Conservation (phyloP, 2,113 vertebrate genomes). For the Limnothrissa miodon region DNA sequence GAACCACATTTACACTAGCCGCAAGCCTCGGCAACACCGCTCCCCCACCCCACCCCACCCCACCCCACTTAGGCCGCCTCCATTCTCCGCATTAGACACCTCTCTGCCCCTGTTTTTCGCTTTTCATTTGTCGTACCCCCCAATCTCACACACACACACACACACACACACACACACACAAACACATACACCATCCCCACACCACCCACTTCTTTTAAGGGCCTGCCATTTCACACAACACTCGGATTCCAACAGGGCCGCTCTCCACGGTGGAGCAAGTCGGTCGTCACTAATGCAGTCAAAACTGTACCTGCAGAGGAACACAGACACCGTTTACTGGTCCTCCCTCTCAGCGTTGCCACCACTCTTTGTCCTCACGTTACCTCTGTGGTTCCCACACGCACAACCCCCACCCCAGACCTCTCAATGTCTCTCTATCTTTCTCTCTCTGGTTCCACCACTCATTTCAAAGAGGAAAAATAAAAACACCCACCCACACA, state of each 20-base stretch:
- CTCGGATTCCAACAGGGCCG: neutral
- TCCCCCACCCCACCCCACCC: neutral
- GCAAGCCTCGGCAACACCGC: neutral
- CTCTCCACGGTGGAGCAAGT: slow-evolving; percentile 21
- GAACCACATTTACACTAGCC: slow-evolving; percentile 1
- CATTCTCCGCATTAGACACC: neutral
- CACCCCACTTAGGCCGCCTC: neutral
- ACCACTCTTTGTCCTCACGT: neutral
- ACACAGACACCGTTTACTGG: slow-evolving; percentile 10
- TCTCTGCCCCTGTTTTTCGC: neutral
- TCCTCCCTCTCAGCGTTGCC: neutral
- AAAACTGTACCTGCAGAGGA: slow-evolving; percentile 24
- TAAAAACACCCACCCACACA: neutral
- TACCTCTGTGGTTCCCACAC: slow-evolving; percentile 35
- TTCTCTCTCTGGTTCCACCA: neutral
- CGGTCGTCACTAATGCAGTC: slow-evolving; percentile 32
- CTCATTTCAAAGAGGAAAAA: neutral
- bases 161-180: slow-evolving; percentile 17
- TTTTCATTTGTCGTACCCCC: neutral
- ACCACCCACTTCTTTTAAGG: slow-evolving; percentile 25
- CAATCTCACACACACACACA: neutral
- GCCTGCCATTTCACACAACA: slow-evolving; percentile 15
- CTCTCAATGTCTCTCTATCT: slow-evolving; percentile 8
- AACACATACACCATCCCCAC: slow-evolving; percentile 9
- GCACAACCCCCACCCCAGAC: neutral